Percentiles rank a stretch among this genome's conserved stretches.
Evolutionary conservation across 2,113 vertebrate genomes (phyloP).

Genomic region (Lipophrys pholis): DNA sequence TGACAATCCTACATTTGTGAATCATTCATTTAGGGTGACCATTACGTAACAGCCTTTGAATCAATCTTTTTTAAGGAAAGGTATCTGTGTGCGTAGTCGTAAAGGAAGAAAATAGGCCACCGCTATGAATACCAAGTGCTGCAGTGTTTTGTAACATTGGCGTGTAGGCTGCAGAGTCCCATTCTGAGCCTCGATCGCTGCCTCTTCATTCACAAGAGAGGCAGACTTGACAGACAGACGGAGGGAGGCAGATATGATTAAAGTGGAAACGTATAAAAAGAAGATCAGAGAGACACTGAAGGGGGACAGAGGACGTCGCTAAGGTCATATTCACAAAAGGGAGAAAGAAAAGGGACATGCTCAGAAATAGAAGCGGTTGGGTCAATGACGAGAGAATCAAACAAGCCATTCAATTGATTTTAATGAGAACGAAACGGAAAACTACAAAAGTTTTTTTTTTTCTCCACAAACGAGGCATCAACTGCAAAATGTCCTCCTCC

Average conservation of each 20-base stretch:
- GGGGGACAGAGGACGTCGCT: conserved; percentile 26
- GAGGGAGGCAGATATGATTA: conserved; percentile 19
- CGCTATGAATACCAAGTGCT: conserved; percentile 47
- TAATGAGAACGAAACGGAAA: conserved; percentile 24
- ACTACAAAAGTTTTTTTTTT: background rate
- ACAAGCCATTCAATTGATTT: conserved; percentile 18
- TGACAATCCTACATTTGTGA: conserved; percentile 7
- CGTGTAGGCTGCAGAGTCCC: conserved; percentile 31
- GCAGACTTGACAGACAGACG: background rate
- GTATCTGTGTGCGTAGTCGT: conserved; percentile 21
- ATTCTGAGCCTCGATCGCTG: conserved; percentile 27
- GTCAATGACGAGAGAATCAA: conserved; percentile 52
- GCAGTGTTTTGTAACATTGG: conserved; percentile 66
- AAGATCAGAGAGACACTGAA: conserved; percentile 11
- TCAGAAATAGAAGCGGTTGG: conserved; percentile 51
- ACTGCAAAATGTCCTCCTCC: conserved; percentile 20
- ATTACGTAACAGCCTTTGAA: conserved; percentile 29
- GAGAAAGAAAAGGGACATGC: conserved; percentile 23
- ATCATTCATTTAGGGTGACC: conserved; percentile 9
- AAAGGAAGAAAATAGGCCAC: conserved; percentile 48
- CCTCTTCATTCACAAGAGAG: conserved; percentile 50
- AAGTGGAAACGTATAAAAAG: conserved; percentile 17
- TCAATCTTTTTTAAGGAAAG: conserved; percentile 27
- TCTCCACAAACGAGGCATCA: background rate
- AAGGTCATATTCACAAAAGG: conserved; percentile 40